Conservation (phyloP, 2,113 vertebrate genomes). For the Leucoraja erinaceus region DNA sequence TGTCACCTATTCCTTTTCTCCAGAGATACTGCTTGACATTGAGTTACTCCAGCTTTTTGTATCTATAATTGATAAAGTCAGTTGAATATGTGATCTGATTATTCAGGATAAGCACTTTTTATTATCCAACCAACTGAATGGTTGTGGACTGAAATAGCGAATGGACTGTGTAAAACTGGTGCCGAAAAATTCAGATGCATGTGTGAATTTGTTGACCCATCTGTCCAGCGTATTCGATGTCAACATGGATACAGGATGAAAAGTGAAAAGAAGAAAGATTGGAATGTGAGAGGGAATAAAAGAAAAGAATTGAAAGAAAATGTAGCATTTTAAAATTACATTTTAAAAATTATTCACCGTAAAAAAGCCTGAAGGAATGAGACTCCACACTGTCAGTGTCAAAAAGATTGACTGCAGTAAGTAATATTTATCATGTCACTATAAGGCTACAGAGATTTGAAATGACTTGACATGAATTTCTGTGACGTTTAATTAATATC, state of each 20-base stretch:
- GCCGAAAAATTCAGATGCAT: no score
- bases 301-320: not conserved
- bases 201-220: no score
- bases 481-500: not conserved
- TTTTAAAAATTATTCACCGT: not conserved
- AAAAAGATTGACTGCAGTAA: conserved; percentile 8
- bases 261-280: not conserved
- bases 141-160: not conserved
- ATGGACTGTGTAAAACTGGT: not conserved
- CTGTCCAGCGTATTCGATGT: not conserved
- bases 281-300: not conserved
- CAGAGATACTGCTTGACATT: no score
- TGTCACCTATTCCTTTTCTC: no score
- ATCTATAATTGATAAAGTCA: no score
- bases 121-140: not conserved
- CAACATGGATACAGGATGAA: not conserved
- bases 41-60: no score
- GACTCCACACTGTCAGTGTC: not conserved
- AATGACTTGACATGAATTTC: not conserved
- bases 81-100: not conserved
- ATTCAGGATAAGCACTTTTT: no score
- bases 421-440: not conserved
- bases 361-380: not conserved
- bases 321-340: not conserved
- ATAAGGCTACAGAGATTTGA: not conserved